Evolutionary conservation across 2,113 vertebrate species (phyloP), one percentile per base, ranked within the genome.

Genomic region (Perca fluviatilis): DNA sequence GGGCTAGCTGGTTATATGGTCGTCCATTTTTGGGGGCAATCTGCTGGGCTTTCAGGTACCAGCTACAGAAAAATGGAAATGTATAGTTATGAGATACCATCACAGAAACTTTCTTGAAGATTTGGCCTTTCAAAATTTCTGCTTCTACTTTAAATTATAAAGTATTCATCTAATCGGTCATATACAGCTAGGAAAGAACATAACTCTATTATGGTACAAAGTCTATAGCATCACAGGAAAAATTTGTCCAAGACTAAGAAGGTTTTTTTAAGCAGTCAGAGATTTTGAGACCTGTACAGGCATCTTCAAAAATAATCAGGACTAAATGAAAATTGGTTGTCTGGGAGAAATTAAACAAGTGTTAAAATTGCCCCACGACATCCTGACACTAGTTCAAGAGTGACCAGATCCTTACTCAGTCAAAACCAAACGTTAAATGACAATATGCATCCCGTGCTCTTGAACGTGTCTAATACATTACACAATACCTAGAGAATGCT

Each of bases 31-130:
- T 99, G 9, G 98, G 98, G 81, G 98, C 98, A 82, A 99, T 99
- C 83, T 99, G 97, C 90, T 99, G 97, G 70, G 98, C 98, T 94
- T 99, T 99, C 92, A 99, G 93, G 91, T 99, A 99, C 98, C 98
- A 99, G 89, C 98, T 99, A 72, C 79, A 79, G 87, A 69, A 89
- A 88, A 93, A 60, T 61, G 8, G n/a, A 64, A 62, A 75, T 2
- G 25, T 23, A 11, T 10, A 15, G 1, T 63, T 5, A 79, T 27
- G 0, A 77, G 12, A 61, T 30, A 67, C 1, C 4, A 74, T 58
- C 14, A 69, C 16, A 78, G 15, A 68, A 40, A 46, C 14, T 2
- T n/a, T 23, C 2, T 56, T 50, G 50, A 64, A 54, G 5, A 43
- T 65, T 6, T 19, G 5, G 18, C 2, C 46, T 74, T 62, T 53